These are phyloP conservation scores for Phrynocephalus guinanensis DNA, from an alignment of 2,797 vertebrate genomes.

Conservation along the genomic window DNA sequence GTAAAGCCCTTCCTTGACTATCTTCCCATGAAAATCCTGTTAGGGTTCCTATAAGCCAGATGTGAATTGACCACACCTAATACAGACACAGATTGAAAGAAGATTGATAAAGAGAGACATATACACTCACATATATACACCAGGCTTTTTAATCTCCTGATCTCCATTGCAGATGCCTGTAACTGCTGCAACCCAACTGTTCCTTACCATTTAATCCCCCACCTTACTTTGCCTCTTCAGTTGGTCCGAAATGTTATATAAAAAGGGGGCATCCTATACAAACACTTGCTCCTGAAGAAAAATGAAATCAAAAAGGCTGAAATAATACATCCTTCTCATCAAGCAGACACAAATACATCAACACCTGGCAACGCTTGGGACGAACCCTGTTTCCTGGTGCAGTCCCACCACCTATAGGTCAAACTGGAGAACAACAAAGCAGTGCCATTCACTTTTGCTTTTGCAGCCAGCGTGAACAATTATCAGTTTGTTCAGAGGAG, in stretches of 20 bases:
- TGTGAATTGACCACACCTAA: neutral
- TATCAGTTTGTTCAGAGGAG: fast-evolving
- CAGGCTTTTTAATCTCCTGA: neutral
- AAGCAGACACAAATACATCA: fast-evolving
- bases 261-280: neutral
- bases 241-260: neutral
- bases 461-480: neutral
- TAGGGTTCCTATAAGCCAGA: too few species aligned
- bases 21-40: too few species aligned
- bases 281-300: neutral
- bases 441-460: fast-evolving
- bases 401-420: slow-evolving; percentile 66
- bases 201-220: too few species aligned
- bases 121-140: neutral
- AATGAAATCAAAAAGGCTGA: neutral
- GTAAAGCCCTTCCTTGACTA: too few species aligned
- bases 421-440: neutral
- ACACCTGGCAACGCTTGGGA: neutral
- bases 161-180: neutral
- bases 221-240: neutral
- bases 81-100: neutral
- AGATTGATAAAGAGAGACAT: neutral
- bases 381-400: neutral
- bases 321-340: neutral
- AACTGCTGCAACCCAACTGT: neutral